Base-by-base conservation (phyloP, 2,113 vertebrate species). In the Lagopus muta region DNA sequence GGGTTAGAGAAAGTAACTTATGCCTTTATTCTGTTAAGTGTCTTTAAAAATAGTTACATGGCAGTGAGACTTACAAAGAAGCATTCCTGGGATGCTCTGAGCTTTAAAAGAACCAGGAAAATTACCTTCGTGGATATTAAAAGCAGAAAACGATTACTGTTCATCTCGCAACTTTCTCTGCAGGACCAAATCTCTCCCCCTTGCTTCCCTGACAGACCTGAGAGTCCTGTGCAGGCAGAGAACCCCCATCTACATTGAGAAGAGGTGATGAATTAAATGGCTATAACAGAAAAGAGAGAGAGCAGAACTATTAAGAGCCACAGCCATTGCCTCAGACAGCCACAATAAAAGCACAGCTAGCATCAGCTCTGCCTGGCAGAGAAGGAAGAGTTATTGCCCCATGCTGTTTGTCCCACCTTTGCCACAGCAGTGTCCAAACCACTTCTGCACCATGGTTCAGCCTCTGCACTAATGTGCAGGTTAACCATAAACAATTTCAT, bases 401-500 rank as follows among this genome's bases (percentile, higher is more conserved):
- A 8, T 25, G 19, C 32, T 20, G 6, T 24, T 70, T 76, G 64
- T 60, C 52, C 64, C 61, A 66, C 11, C 24, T 75, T 50, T 50
- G 32, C 27, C 38, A 54, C 0, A 60, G 65, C 43, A 93, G 65
- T 47, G 78, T 52, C 65, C 72, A 83, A 74, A 64, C 60, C 28
- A 45, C 55, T 85, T 82, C 45, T 86, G 50, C 88, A 64, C 28
- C 6, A 0, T 2, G 25, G 73, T 60, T 91, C 71, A 91, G 71
- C 71, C 72, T 67, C 90, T 92, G 95, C 86, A 90, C 88, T 61
- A 57, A 80, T 0, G 7, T 0, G 4, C 92, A 96, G 86, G 92
- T 95, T 96, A 95, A 94, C 92, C 95, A 96, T 82, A 81, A 96
- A 94, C 24, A 93, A 95, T 93, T 93, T 77, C 95, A 94, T 60